phyloP scores from a whole-genome alignment of 2,113 vertebrate genomes.

The Apteryx owenii region DNA sequence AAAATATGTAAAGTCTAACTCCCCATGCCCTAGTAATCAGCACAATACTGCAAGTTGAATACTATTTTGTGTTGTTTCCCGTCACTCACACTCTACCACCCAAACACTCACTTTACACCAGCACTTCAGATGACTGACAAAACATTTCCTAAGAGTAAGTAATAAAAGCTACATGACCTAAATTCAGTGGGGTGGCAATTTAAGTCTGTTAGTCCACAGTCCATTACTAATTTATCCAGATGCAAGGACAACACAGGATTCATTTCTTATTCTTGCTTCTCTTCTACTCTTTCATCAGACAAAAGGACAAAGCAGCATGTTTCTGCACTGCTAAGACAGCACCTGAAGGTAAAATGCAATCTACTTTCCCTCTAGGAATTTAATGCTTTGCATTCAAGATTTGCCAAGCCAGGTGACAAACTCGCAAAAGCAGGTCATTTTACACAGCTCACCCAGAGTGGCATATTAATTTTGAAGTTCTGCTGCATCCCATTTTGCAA shows the following conservation, averaged over 20 bases:
- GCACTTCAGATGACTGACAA: rapidly evolving
- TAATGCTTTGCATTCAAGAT: neutral
- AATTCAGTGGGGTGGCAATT: neutral
- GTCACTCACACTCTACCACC: neutral
- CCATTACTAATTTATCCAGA: neutral
- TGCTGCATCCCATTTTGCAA: neutral
- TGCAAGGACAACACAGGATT: neutral
- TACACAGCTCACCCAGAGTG: rapidly evolving
- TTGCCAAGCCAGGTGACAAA: neutral
- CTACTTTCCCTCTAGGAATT: neutral
- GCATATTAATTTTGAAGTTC: neutral
- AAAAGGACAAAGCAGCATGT: neutral
- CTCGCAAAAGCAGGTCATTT: neutral
- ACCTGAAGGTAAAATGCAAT: neutral
- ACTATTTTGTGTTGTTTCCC: neutral
- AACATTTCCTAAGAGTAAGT: neutral
- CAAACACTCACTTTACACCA: neutral
- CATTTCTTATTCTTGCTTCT: slow-evolving; percentile 33
- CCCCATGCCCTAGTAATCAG: neutral
- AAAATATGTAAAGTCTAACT: neutral
- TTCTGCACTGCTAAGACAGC: neutral
- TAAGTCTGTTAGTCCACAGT: no score
- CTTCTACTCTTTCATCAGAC: neutral
- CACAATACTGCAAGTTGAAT: neutral
- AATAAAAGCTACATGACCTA: neutral